Evolutionary conservation across 2,113 vertebrate species (phyloP).

Genomic region (Vulpes lagopus): DNA sequence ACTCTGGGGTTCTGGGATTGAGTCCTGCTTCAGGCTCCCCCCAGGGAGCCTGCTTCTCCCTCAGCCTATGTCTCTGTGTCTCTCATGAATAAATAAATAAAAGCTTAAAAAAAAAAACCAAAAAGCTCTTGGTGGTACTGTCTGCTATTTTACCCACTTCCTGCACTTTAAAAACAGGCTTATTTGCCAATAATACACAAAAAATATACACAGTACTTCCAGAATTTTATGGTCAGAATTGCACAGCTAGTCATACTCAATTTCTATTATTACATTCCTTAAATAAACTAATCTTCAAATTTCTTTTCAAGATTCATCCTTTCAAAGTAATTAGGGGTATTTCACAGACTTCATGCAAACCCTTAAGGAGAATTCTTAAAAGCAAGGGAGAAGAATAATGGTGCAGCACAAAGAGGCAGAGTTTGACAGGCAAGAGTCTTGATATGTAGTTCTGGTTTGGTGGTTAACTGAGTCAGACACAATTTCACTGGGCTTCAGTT

Average conservation of each 20-base stretch:
- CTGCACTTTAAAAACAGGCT: conserved; percentile 47
- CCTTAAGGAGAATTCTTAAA: conserved; percentile 1
- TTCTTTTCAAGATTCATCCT: conserved; percentile 47
- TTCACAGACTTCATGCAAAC: neutral
- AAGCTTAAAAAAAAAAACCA: too few relatives aligned
- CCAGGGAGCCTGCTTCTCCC: too few relatives aligned
- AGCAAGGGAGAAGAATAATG: neutral
- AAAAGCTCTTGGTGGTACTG: neutral
- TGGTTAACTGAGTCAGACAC: neutral
- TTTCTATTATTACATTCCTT: conserved; percentile 58
- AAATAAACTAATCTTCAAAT: conserved; percentile 68
- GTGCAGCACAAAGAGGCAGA: neutral
- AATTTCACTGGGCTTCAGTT: conserved; percentile 19
- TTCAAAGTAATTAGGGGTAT: conserved; percentile 56
- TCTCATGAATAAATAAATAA: too few relatives aligned
- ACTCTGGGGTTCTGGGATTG: too few relatives aligned
- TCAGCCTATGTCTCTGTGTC: too few relatives aligned
- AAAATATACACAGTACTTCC: conserved; percentile 35
- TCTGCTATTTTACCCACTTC: conserved; percentile 9
- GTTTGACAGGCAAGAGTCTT: neutral
- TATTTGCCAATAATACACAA: conserved; percentile 47
- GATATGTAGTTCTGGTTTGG: neutral
- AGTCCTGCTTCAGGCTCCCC: too few relatives aligned
- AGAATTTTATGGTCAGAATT: conserved; percentile 51
- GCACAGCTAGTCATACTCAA: conserved; percentile 68